Evolutionary conservation across 2,113 vertebrate genomes (phyloP).

Genomic region (Nothocercus nigrocapillus): DNA sequence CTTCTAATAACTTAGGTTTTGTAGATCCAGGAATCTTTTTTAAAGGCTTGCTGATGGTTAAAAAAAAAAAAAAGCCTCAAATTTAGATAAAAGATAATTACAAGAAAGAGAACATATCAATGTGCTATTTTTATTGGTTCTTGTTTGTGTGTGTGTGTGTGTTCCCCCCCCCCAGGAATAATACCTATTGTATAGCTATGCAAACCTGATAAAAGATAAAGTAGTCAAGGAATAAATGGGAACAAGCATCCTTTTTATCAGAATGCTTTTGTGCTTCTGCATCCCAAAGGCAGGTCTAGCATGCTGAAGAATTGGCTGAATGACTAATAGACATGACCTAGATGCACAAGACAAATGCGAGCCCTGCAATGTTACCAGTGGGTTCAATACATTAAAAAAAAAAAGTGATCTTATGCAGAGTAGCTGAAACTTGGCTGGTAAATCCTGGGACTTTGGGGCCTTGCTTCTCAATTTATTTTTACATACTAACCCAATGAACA

Average conservation of each 20-base stretch:
- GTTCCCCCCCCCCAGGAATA: neutral
- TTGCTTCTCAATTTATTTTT: neutral
- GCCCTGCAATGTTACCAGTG: neutral
- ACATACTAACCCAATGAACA: neutral
- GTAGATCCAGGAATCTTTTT: neutral
- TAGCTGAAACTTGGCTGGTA: neutral
- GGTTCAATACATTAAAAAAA: neutral
- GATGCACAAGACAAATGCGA: neutral
- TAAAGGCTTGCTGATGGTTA: neutral
- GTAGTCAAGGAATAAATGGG: neutral
- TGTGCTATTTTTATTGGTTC: neutral
- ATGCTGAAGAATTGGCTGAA: neutral
- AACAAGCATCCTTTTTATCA: neutral
- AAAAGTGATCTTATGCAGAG: neutral
- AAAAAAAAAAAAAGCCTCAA: neutral
- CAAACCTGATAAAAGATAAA: neutral
- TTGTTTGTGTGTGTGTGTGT: neutral
- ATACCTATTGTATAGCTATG: neutral
- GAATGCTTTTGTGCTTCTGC: neutral
- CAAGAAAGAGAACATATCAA: neutral
- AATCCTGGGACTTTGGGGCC: neutral
- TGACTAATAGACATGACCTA: neutral
- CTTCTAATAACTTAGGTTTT: neutral
- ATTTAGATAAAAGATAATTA: neutral
- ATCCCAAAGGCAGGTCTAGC: neutral